Percentiles rank a stretch among this genome's conserved stretches.
phyloP scores from a whole-genome alignment of 2,888 invertebrate genomes.

The Sialis fuliginosa region DNA sequence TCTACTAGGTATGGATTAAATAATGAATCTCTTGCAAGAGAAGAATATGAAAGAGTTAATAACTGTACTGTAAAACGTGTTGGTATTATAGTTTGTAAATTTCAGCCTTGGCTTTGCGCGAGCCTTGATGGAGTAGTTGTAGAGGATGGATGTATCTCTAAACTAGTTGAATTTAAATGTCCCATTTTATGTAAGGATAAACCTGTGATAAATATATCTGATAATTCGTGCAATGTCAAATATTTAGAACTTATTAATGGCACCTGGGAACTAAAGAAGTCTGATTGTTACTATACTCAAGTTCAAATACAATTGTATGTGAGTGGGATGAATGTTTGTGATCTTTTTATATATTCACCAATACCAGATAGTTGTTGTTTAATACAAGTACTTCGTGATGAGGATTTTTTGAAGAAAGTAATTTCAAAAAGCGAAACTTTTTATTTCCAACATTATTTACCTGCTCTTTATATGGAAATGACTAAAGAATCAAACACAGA shows the following conservation, averaged over 20 bases:
- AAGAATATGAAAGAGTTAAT: constrained; percentile 1
- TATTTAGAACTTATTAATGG: background rate
- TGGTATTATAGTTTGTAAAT: constrained; percentile 1
- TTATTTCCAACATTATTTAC: constrained; percentile 6
- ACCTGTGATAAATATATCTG: constrained; percentile 6
- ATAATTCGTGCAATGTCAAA: background rate
- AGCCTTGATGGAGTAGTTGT: constrained; percentile 10
- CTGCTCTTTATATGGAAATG: background rate
- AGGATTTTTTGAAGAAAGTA: constrained; percentile 4
- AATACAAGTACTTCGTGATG: constrained; percentile 4
- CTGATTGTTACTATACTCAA: constrained; percentile 2
- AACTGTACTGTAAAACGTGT: background rate
- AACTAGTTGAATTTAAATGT: constrained; percentile 10
- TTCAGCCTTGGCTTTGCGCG: constrained; percentile 9
- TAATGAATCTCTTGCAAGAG: background rate
- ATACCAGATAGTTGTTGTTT: constrained; percentile 4
- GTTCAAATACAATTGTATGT: constrained; percentile 8
- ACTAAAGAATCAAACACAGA: background rate
- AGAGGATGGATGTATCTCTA: constrained; percentile 5
- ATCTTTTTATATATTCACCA: constrained; percentile 7
- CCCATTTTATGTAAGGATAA: constrained; percentile 7
- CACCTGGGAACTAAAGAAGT: background rate
- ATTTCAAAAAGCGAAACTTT: constrained; percentile 6
- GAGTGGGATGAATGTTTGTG: constrained; percentile 2
- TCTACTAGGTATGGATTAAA: constrained; percentile 1